phyloP scores from a whole-genome alignment of 1,140 invertebrate genomes.

The Nephotettix cincticeps region DNA sequence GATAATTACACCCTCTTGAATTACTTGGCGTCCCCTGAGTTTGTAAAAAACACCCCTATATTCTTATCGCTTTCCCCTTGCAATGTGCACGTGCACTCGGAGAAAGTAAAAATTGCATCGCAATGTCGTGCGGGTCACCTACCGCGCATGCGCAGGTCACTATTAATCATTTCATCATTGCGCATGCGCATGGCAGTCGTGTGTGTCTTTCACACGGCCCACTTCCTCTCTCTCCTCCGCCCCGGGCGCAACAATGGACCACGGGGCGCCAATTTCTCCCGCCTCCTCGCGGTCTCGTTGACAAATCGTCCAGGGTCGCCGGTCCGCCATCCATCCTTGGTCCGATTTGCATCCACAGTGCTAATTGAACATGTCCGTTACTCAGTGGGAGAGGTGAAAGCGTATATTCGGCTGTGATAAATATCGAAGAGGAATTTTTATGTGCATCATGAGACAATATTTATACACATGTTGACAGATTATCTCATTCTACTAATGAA shows the following conservation, averaged over 20 bases:
- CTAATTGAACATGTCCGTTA: too few species aligned
- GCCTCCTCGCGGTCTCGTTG: background rate
- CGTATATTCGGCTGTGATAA: too few species aligned
- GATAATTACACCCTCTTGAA: too few species aligned
- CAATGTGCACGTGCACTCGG: background rate
- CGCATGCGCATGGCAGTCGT: background rate
- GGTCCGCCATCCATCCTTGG: too few species aligned
- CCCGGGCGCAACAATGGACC: background rate
- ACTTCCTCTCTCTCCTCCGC: background rate
- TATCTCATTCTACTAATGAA: too few species aligned
- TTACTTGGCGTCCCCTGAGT: too few species aligned
- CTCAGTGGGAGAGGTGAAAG: too few species aligned
- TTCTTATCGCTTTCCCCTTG: background rate
- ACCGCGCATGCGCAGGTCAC: background rate
- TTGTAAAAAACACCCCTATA: too few species aligned
- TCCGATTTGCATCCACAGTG: too few species aligned
- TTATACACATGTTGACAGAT: too few species aligned
- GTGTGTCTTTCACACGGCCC: slow-evolving; percentile 11
- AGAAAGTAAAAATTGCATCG: background rate
- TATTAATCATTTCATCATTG: slow-evolving; percentile 12
- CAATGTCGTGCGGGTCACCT: background rate
- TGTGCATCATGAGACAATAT: too few species aligned
- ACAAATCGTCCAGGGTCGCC: slow-evolving; percentile 1
- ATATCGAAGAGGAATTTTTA: too few species aligned
- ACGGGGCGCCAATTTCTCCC: background rate